These are phyloP conservation scores for Cyphomyrus plagiostoma DNA, from an alignment of 2,113 vertebrate genomes.

Conservation along the genomic window DNA sequence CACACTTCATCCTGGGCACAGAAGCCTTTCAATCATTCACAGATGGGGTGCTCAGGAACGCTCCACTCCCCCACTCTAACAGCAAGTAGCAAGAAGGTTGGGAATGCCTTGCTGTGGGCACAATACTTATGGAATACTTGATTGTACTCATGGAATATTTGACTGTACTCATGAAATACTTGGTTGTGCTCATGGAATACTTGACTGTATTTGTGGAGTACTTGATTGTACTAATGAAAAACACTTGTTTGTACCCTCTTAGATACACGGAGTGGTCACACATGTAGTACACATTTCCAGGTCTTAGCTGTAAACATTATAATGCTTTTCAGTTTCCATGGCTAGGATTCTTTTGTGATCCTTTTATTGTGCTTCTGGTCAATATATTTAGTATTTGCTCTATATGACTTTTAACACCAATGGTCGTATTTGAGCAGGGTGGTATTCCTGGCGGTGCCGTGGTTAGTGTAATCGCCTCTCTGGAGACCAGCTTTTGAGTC, in stretches of 20 bases:
- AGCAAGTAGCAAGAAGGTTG: conserved; percentile 18
- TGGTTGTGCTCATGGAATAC: background rate
- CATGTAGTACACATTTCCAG: background rate
- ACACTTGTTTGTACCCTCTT: background rate
- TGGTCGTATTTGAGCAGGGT: background rate
- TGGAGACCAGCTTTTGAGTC: background rate
- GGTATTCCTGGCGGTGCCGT: background rate
- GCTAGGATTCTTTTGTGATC: background rate
- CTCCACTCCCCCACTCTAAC: conserved; percentile 6
- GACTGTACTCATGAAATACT: background rate
- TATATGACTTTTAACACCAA: background rate
- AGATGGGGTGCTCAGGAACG: conserved; percentile 50
- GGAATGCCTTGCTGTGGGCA: background rate
- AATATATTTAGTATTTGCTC: background rate
- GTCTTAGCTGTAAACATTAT: background rate
- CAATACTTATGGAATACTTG: background rate
- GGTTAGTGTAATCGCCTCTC: background rate
- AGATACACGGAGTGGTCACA: background rate
- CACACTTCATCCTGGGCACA: conserved; percentile 57
- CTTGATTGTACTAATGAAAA: background rate
- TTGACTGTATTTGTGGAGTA: background rate
- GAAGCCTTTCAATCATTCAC: conserved; percentile 59
- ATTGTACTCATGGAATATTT: background rate
- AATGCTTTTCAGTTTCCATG: background rate
- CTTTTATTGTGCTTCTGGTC: background rate